Evolutionary conservation across 2,797 vertebrate species (phyloP).

Genomic region (Enteromius thamalakanensis): DNA sequence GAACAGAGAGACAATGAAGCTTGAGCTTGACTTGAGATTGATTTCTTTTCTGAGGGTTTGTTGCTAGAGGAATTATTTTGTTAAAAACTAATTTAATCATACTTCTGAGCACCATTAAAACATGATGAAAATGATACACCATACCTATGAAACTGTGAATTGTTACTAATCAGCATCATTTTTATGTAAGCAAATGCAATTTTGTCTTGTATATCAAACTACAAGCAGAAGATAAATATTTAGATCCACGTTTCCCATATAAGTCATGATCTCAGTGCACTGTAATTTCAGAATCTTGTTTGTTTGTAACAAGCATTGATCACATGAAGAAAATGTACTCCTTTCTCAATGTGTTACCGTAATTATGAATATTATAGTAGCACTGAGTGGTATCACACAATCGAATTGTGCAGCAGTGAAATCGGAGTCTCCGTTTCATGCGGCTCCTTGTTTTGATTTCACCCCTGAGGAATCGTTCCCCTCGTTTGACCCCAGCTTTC

Average conservation of each 20-base stretch:
- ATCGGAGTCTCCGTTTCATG: conserved; percentile 57
- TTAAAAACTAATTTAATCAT: conserved; percentile 1
- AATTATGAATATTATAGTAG: conserved; percentile 55
- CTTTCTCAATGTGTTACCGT: conserved; percentile 48
- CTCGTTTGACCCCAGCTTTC: conserved; percentile 59
- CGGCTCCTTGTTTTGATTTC: conserved; percentile 61
- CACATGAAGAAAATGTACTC: conserved; percentile 38
- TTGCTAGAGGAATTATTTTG: conserved; percentile 3
- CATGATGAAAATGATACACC: neutral
- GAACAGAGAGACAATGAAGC: conserved; percentile 14
- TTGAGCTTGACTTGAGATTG: conserved; percentile 1
- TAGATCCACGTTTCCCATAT: neutral
- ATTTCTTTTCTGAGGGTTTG: conserved; percentile 1
- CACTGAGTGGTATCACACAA: conserved; percentile 52
- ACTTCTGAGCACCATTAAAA: neutral
- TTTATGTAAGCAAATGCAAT: neutral
- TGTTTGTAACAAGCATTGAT: conserved; percentile 42
- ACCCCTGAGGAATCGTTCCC: conserved; percentile 58
- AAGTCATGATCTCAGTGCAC: neutral
- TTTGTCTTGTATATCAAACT: neutral
- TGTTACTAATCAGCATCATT: neutral
- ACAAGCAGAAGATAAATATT: neutral
- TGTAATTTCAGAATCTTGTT: conserved; percentile 34
- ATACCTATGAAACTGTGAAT: neutral
- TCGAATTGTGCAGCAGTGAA: conserved; percentile 56